Conservation (phyloP, 2,888 invertebrate genomes). For the Thelaira solivaga region DNA sequence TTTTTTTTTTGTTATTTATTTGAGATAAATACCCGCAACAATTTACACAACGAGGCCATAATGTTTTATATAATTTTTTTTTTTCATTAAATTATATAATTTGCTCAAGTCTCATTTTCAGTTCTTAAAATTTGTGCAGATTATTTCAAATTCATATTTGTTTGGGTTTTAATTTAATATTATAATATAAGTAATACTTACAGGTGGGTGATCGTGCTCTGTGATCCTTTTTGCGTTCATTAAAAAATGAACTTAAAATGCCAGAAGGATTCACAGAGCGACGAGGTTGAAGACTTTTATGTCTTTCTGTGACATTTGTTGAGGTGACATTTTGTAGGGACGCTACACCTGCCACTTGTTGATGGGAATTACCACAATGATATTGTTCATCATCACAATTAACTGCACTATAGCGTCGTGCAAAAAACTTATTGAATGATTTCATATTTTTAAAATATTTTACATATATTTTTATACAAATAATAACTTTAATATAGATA, state of each 20-base stretch:
- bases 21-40: background rate
- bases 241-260: conserved; percentile 78
- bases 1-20: background rate
- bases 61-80: conserved; percentile 1
- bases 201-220: conserved; percentile 77
- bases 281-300: conserved; percentile 75
- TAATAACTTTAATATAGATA: conserved; percentile 1
- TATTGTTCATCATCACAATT: conserved; percentile 74
- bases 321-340: conserved; percentile 28
- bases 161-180: background rate
- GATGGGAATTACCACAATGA: conserved; percentile 56
- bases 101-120: too few species aligned
- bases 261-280: conserved; percentile 75
- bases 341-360: conserved; percentile 57
- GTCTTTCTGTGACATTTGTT: conserved; percentile 49
- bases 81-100: background rate
- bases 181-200: conserved; percentile 71
- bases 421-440: conserved; percentile 81
- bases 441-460: conserved; percentile 78
- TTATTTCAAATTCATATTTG: background rate
- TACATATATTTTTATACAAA: conserved; percentile 21
- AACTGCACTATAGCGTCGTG: conserved; percentile 80
- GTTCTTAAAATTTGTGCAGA: too few species aligned
- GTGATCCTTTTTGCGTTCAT: conserved; percentile 74
- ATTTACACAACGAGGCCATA: conserved; percentile 51